Percentiles rank a stretch among this genome's conserved stretches.
phyloP scores from a whole-genome alignment of 2,797 vertebrate species.

The Artibeus lituratus region DNA sequence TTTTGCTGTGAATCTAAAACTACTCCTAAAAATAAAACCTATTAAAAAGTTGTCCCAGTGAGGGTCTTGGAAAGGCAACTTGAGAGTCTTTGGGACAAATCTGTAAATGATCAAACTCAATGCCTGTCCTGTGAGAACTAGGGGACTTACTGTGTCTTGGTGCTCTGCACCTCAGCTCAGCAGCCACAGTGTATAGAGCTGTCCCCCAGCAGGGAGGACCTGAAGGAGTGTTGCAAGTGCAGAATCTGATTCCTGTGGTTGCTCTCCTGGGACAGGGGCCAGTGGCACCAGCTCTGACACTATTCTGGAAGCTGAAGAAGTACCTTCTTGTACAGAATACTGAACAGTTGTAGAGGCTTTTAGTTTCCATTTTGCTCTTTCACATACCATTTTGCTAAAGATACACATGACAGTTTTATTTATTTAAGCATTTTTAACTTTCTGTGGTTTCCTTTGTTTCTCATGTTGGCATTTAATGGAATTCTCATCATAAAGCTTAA shows the following conservation, averaged over 20 bases:
- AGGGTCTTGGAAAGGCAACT: too few relatives aligned
- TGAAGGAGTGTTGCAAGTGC: neutral
- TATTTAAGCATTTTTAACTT: neutral
- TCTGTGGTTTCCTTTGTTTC: neutral
- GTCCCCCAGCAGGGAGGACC: neutral
- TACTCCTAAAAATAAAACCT: neutral
- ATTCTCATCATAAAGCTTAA: neutral
- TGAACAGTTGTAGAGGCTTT: neutral
- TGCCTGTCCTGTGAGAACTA: neutral
- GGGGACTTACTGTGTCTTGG: rapidly evolving
- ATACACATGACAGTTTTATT: neutral
- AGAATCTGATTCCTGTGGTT: rapidly evolving
- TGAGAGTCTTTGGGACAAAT: neutral
- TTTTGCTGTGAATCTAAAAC: neutral
- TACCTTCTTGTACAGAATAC: neutral
- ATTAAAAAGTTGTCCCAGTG: neutral
- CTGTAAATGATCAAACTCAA: neutral
- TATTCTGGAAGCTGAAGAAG: neutral
- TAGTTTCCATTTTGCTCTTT: neutral
- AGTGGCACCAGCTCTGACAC: neutral
- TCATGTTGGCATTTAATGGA: too few relatives aligned
- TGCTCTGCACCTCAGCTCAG: neutral
- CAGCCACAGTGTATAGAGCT: rapidly evolving
- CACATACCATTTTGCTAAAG: neutral
- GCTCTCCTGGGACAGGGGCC: neutral